These are phyloP conservation scores for Eonycteris spelaea DNA, from an alignment of 2,113 vertebrate species.

Conservation along the genomic window DNA sequence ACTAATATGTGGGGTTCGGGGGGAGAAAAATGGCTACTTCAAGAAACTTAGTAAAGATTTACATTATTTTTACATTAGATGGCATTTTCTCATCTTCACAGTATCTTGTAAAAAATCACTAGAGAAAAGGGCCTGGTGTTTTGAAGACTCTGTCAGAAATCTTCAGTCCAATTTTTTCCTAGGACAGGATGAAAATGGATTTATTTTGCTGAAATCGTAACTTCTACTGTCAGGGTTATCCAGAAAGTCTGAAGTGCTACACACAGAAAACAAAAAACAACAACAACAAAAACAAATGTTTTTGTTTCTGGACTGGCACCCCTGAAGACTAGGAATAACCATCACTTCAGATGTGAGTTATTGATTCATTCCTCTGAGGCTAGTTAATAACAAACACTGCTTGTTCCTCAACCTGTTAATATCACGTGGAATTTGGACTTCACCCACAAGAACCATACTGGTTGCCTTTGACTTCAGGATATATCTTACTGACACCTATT, in stretches of 20 bases:
- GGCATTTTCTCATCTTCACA: neutral
- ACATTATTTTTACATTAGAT: neutral
- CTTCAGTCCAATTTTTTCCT: neutral
- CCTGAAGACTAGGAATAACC: neutral
- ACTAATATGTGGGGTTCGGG: neutral
- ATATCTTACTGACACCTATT: neutral
- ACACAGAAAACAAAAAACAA: neutral
- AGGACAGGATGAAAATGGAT: neutral
- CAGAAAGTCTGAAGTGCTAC: neutral
- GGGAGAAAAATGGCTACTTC: neutral
- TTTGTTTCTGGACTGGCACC: neutral
- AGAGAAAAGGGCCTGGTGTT: neutral
- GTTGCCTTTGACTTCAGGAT: neutral
- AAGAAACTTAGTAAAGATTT: neutral
- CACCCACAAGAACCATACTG: neutral
- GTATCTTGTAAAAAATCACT: neutral
- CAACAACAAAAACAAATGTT: neutral
- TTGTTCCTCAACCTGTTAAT: neutral
- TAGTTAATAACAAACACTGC: neutral
- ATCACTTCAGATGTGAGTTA: constrained; percentile 24
- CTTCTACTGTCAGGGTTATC: neutral
- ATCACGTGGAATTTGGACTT: neutral
- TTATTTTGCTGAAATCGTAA: neutral
- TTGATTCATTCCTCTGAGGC: neutral
- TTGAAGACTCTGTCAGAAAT: constrained; percentile 5